phyloP scores from a whole-genome alignment of 2,113 vertebrate genomes.

The Hystrix cristata region DNA sequence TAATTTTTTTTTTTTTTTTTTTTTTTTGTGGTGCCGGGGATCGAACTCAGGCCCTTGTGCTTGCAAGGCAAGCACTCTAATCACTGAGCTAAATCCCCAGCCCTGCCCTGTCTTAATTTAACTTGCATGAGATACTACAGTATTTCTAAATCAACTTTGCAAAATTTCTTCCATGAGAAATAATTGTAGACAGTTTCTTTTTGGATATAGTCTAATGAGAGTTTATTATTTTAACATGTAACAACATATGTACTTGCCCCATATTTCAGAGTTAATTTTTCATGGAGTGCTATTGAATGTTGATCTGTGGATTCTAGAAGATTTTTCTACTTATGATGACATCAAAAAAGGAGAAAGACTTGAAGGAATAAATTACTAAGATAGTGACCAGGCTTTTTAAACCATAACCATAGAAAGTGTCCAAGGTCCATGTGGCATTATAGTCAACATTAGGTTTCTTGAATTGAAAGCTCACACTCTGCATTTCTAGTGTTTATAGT shows the following conservation, averaged over 20 bases:
- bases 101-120: conserved; percentile 41
- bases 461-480: conserved; percentile 66
- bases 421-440: conserved; percentile 46
- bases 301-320: not conserved
- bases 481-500: conserved; percentile 93
- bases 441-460: conserved; percentile 8
- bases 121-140: not conserved
- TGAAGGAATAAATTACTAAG: not conserved
- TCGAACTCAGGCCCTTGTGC: too few relatives aligned
- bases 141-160: conserved; percentile 53
- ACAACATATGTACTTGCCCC: not conserved
- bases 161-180: conserved; percentile 21
- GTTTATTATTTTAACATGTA: conserved; percentile 13
- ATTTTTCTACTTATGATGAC: conserved; percentile 44
- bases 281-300: not conserved
- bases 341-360: not conserved
- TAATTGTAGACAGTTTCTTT: conserved; percentile 41
- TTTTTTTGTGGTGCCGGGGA: too few relatives aligned
- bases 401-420: conserved; percentile 39
- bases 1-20: too few relatives aligned
- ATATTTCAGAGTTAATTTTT: conserved; percentile 57
- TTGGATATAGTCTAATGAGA: conserved; percentile 37
- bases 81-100: too few relatives aligned
- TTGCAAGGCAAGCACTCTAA: too few relatives aligned
- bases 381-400: conserved; percentile 49